Evolutionary conservation across 2,888 invertebrate species (phyloP).

Genomic region (Spialia ferax): DNA sequence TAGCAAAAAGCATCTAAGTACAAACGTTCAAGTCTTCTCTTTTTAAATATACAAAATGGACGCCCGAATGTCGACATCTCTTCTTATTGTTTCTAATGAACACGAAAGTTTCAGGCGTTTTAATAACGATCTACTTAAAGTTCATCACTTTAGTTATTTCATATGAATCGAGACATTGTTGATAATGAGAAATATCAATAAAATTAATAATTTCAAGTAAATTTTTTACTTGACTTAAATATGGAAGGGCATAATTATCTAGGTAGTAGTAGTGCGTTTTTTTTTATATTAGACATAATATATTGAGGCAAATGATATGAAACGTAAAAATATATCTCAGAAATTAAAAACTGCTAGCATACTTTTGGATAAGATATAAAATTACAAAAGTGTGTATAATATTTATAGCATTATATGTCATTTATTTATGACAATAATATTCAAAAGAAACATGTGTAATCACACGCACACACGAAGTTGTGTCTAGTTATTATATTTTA

Average conservation of each 20-base stretch:
- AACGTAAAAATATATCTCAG: background rate
- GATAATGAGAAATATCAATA: background rate
- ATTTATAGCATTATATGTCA: too few species aligned
- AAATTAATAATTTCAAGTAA: too few species aligned
- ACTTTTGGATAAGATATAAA: too few species aligned
- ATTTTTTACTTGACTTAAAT: too few species aligned
- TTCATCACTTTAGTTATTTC: background rate
- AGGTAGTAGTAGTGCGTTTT: background rate
- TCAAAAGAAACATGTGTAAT: too few species aligned
- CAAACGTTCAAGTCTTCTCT: constrained; percentile 2
- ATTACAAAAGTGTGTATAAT: too few species aligned
- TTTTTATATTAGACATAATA: background rate
- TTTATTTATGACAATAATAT: too few species aligned
- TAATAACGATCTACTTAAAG: background rate
- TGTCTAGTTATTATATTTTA: too few species aligned
- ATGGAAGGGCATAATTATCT: too few species aligned
- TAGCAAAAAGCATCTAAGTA: constrained; percentile 4
- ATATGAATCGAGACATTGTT: too few species aligned
- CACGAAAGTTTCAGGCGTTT: constrained; percentile 37
- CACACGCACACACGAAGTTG: too few species aligned
- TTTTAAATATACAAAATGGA: constrained; percentile 42
- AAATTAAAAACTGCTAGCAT: background rate
- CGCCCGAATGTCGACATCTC: constrained; percentile 27
- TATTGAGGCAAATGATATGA: background rate
- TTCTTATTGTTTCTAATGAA: constrained; percentile 48